Evolutionary conservation across 2,888 invertebrate genomes (phyloP).

Genomic region (Amaurobius ferox): DNA sequence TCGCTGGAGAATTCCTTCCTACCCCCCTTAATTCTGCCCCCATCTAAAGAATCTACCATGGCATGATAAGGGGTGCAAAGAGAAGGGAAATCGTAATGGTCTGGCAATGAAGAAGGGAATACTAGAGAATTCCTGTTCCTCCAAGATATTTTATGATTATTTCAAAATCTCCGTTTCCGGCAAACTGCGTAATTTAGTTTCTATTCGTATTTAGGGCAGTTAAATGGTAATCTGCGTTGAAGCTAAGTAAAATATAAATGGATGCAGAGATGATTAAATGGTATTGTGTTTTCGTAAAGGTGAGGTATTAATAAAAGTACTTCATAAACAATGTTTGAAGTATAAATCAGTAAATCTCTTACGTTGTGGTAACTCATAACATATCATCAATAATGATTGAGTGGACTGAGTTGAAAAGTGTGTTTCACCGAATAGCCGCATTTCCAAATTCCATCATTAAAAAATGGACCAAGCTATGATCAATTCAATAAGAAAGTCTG

Average conservation of each 20-base stretch:
- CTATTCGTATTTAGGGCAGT: background rate
- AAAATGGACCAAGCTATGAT: no score
- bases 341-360: no score
- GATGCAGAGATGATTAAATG: background rate
- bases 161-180: background rate
- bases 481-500: no score
- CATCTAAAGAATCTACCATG: conserved; percentile 3
- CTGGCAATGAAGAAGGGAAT: conserved; percentile 3
- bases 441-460: no score
- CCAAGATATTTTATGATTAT: background rate
- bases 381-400: no score
- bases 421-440: no score
- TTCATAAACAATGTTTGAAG: no score
- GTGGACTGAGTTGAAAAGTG: no score
- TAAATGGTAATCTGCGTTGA: background rate
- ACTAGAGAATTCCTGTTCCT: background rate
- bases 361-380: no score
- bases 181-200: no score
- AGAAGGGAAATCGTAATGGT: conserved; percentile 24
- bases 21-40: background rate
- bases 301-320: no score
- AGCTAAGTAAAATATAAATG: background rate
- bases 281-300: no score
- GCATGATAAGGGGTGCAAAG: conserved; percentile 30
- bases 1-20: conserved; percentile 48